phyloP scores from a whole-genome alignment of 2,888 invertebrate species.

The Orchesellides sinensis region DNA sequence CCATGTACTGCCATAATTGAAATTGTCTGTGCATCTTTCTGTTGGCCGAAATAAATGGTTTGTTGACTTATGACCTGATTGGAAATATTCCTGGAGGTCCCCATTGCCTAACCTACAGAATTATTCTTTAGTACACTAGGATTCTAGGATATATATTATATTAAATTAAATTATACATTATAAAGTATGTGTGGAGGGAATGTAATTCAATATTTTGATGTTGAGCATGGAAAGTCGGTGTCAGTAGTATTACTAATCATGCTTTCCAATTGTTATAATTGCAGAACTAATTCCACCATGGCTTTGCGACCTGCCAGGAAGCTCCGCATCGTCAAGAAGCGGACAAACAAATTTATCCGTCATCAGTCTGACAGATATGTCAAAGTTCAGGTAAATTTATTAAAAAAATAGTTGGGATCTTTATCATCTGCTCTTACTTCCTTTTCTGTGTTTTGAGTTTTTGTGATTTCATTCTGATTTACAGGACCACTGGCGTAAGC shows the following conservation, averaged over 20 bases:
- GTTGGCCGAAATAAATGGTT: constrained; percentile 42
- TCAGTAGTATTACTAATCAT: not conserved
- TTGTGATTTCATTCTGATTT: constrained; percentile 72
- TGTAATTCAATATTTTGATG: too few relatives aligned
- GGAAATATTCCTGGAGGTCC: constrained; percentile 54
- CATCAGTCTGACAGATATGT: constrained; percentile 99
- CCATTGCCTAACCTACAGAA: constrained; percentile 43
- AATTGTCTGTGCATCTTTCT: constrained; percentile 34
- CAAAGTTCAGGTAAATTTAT: constrained; percentile 87
- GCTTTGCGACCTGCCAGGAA: constrained; percentile 90
- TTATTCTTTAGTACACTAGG: too few relatives aligned
- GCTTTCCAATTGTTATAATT: not conserved
- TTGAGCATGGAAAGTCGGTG: not conserved
- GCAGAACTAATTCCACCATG: constrained; percentile 78
- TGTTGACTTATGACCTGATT: constrained; percentile 52
- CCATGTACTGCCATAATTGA: constrained; percentile 9
- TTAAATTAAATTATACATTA: not conserved
- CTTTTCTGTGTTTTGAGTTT: not conserved
- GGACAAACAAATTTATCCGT: constrained; percentile 98
- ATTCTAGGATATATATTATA: not conserved
- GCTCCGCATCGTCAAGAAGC: constrained; percentile 96
- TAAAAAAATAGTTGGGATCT: not conserved
- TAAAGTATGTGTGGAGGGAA: too few relatives aligned
- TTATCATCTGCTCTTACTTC: not conserved
- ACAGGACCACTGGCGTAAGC: constrained; percentile 98